Evolutionary conservation across 2,113 vertebrate species (phyloP).

Genomic region (Artemisiospiza belli): DNA sequence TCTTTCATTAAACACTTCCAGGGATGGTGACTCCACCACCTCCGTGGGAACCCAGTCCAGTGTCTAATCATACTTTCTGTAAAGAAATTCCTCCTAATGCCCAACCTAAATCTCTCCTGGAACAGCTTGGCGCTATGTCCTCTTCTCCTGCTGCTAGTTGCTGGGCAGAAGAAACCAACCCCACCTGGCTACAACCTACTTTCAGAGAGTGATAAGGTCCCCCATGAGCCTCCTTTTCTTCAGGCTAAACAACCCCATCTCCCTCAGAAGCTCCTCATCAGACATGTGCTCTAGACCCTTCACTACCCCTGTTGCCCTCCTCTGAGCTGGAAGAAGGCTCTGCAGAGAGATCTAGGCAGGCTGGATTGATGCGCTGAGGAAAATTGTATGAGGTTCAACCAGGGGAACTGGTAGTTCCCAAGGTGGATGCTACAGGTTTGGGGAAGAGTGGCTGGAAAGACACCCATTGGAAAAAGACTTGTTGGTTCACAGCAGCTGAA

Average conservation of each 20-base stretch:
- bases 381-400: not conserved
- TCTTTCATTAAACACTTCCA: not conserved
- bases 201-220: not conserved
- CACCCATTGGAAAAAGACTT: not conserved
- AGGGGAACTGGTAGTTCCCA: not conserved
- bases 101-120: not conserved
- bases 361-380: fast-evolving
- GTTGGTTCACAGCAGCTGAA: not conserved
- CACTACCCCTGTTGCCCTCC: not conserved
- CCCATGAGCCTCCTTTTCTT: not conserved
- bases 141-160: not conserved
- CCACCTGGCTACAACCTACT: not conserved
- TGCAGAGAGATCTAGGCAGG: not conserved
- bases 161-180: not conserved
- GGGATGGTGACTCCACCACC: not conserved
- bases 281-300: not conserved
- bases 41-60: not conserved
- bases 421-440: not conserved
- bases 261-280: not conserved
- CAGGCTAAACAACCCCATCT: not conserved
- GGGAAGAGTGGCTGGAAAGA: not conserved
- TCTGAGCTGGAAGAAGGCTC: not conserved
- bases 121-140: not conserved
- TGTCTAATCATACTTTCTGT: not conserved
- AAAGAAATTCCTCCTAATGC: not conserved